These are phyloP conservation scores for Rana temporaria DNA, from an alignment of 2,113 vertebrate genomes.

Conservation along the genomic window DNA sequence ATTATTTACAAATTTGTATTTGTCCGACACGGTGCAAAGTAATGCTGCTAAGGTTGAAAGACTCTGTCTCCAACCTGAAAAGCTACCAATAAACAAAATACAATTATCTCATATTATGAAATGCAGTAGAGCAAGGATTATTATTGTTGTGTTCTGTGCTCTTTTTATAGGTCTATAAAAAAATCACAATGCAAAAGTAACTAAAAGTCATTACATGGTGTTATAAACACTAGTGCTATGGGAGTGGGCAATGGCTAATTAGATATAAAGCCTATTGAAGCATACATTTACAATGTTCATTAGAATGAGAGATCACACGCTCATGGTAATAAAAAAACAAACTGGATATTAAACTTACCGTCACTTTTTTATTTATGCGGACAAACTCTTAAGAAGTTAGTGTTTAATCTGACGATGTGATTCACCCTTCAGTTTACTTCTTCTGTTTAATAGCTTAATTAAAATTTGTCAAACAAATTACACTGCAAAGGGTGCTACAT, in stretches of 20 bases:
- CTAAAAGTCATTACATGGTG: slow-evolving; percentile 49
- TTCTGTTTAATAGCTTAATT: slow-evolving; percentile 50
- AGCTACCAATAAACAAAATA: slow-evolving; percentile 36
- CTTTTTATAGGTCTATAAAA: slow-evolving; percentile 36
- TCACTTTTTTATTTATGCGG: slow-evolving; percentile 53
- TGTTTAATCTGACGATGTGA: slow-evolving; percentile 45
- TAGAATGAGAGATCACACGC: slow-evolving; percentile 57
- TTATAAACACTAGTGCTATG: slow-evolving; percentile 55
- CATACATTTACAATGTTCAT: slow-evolving; percentile 58
- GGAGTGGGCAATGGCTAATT: slow-evolving; percentile 57
- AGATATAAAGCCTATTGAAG: slow-evolving; percentile 58
- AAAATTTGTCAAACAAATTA: slow-evolving; percentile 44
- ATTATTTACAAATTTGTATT: slow-evolving; percentile 8
- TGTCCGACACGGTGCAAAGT: slow-evolving; percentile 7
- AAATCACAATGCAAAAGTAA: slow-evolving; percentile 59
- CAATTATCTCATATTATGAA: slow-evolving; percentile 56
- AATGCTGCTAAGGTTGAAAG: slow-evolving; percentile 28
- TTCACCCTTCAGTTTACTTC: slow-evolving; percentile 52
- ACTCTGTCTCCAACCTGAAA: slow-evolving; percentile 50
- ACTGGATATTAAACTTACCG: slow-evolving; percentile 56
- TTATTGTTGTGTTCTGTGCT: slow-evolving; percentile 54
- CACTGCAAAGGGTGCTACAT: slow-evolving; percentile 29
- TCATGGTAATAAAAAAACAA: slow-evolving; percentile 57
- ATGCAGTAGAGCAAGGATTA: slow-evolving; percentile 56
- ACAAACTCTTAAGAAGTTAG: slow-evolving; percentile 53